Evolutionary conservation across 2,797 vertebrate species (phyloP).

Genomic region (Carduelis carduelis): DNA sequence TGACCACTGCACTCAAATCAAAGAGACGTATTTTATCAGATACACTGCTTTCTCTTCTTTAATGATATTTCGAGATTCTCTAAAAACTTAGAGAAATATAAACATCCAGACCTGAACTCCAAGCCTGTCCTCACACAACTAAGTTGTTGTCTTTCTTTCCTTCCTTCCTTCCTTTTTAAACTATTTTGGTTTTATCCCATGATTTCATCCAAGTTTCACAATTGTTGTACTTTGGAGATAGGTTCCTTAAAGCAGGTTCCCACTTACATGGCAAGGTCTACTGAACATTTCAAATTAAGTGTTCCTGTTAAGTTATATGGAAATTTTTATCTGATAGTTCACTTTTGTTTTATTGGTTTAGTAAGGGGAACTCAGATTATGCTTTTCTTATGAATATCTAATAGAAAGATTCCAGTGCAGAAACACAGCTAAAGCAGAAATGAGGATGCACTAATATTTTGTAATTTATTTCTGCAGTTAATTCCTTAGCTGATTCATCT

Average conservation of each 20-base stretch:
- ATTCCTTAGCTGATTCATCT: not conserved
- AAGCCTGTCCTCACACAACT: not conserved
- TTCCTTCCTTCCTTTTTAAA: not conserved
- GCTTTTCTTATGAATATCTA: not conserved
- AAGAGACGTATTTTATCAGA: not conserved
- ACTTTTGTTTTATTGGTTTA: not conserved
- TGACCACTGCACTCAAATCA: not conserved
- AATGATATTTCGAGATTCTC: not conserved
- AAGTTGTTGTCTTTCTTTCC: not conserved
- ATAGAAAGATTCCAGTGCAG: not conserved
- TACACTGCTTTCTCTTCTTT: not conserved
- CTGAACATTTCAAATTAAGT: not conserved
- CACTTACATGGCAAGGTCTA: not conserved
- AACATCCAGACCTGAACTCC: not conserved
- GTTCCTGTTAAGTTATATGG: not conserved
- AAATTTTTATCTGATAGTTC: not conserved
- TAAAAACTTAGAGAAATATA: not conserved
- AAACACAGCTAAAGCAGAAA: not conserved
- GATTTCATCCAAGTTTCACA: not conserved
- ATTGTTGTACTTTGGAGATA: not conserved
- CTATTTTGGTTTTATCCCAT: not conserved
- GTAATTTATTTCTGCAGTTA: not conserved
- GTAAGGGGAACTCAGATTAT: not conserved
- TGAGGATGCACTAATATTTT: not conserved
- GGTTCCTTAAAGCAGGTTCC: not conserved